phyloP scores from a whole-genome alignment of 2,888 invertebrate species.

The Gari tellinella region DNA sequence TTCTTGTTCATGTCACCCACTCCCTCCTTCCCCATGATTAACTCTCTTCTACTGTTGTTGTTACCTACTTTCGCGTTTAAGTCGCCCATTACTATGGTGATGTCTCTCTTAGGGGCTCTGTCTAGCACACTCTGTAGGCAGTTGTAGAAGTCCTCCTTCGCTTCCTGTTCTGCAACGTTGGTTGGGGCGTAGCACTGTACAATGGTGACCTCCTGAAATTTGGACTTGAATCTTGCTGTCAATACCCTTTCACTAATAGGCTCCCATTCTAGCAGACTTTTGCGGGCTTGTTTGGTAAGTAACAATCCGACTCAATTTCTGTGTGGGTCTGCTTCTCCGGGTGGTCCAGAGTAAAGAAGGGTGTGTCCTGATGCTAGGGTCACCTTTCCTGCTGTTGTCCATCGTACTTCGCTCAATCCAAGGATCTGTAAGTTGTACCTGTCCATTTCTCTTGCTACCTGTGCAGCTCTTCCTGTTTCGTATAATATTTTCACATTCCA shows the following conservation, averaged over 20 bases:
- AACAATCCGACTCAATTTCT: no score
- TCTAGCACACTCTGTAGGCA: slow-evolving; percentile 4
- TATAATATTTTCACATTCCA: slow-evolving; percentile 21
- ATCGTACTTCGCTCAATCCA: no score
- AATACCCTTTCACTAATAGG: neutral
- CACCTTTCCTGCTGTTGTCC: no score
- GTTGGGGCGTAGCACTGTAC: slow-evolving; percentile 26
- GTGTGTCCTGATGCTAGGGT: no score
- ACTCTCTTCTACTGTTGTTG: slow-evolving; percentile 48
- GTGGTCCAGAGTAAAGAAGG: no score
- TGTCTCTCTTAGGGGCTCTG: slow-evolving; percentile 29
- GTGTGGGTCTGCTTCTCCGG: no score
- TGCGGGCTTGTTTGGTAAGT: no score
- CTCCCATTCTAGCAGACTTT: no score
- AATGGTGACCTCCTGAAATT: no score
- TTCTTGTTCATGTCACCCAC: slow-evolving; percentile 24
- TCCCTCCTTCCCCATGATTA: slow-evolving; percentile 49
- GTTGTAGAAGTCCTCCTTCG: slow-evolving; percentile 38
- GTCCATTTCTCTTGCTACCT: slow-evolving; percentile 15
- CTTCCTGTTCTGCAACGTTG: slow-evolving; percentile 10
- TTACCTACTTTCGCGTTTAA: slow-evolving; percentile 58
- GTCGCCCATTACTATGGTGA: slow-evolving; percentile 50
- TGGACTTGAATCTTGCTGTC: slow-evolving; percentile 12
- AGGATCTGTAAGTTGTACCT: neutral
- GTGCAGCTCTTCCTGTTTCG: slow-evolving; percentile 25